phyloP scores from a whole-genome alignment of 2,888 invertebrate species.

The Hyppa rectilinea region DNA sequence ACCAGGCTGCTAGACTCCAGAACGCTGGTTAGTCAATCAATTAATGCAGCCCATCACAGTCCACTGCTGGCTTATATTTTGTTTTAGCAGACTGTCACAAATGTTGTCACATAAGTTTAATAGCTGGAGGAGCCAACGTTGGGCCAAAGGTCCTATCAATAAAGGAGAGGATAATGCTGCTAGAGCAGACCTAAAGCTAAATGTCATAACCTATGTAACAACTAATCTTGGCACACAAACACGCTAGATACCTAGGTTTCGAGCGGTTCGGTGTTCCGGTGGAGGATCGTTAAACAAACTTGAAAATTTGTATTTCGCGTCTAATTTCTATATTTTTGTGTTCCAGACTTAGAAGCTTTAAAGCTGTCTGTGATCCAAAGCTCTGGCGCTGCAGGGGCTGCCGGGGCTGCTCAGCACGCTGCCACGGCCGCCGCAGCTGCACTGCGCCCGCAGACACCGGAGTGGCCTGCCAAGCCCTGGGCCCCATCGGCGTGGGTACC shows the following conservation, averaged over 20 bases:
- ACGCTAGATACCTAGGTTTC: neutral
- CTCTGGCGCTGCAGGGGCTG: constrained; percentile 89
- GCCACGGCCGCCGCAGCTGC: constrained; percentile 91
- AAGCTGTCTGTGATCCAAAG: constrained; percentile 92
- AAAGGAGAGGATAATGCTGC: too few species aligned
- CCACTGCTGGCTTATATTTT: too few species aligned
- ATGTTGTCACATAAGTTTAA: too few species aligned
- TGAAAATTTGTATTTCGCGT: neutral
- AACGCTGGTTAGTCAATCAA: constrained; percentile 88
- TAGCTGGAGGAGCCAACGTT: neutral
- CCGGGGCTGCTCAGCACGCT: constrained; percentile 90
- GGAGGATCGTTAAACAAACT: neutral
- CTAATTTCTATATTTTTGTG: neutral
- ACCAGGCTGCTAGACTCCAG: constrained; percentile 93
- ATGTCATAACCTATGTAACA: neutral
- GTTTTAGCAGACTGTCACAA: too few species aligned
- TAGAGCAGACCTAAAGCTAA: neutral
- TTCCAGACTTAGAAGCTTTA: constrained; percentile 90
- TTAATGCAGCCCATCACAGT: neutral
- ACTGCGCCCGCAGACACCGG: constrained; percentile 79
- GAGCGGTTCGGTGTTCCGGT: neutral
- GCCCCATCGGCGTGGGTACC: constrained; percentile 70
- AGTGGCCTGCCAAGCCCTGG: constrained; percentile 74
- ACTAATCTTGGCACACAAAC: neutral
- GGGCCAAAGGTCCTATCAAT: too few species aligned